These are phyloP conservation scores for Drosophila watanabei DNA, from an alignment of 1,140 invertebrate species.

Conservation along the genomic window DNA sequence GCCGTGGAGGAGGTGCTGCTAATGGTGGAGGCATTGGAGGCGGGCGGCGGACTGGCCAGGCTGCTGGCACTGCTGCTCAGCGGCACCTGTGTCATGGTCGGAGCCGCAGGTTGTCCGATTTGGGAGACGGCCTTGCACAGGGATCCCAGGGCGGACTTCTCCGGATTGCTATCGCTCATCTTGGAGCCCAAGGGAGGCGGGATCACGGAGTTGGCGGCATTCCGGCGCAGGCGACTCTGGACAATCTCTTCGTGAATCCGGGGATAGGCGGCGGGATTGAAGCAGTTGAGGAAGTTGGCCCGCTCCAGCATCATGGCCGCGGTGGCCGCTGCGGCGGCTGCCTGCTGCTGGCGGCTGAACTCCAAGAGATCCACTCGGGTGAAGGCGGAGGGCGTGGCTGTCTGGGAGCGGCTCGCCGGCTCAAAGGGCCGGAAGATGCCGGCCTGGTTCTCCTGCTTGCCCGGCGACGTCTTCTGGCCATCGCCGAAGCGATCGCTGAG, in stretches of 20 bases:
- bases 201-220: slow-evolving; percentile 42
- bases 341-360: slow-evolving; percentile 80
- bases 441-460: slow-evolving; percentile 39
- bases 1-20: slow-evolving; percentile 56
- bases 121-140: slow-evolving; percentile 88
- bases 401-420: slow-evolving; percentile 53
- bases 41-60: slow-evolving; percentile 75
- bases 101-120: slow-evolving; percentile 86
- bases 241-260: slow-evolving; percentile 84
- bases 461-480: slow-evolving; percentile 34
- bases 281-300: slow-evolving; percentile 83
- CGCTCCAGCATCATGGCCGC: slow-evolving; percentile 84
- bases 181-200: slow-evolving; percentile 48
- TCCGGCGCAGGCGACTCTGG: slow-evolving; percentile 76
- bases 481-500: slow-evolving; percentile 84
- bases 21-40: slow-evolving; percentile 76
- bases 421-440: slow-evolving; percentile 83
- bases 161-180: slow-evolving; percentile 42
- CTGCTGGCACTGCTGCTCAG: slow-evolving; percentile 55
- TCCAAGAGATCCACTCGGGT: slow-evolving; percentile 81
- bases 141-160: slow-evolving; percentile 86
- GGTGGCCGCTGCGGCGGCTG: slow-evolving; percentile 76
- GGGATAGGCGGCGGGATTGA: slow-evolving; percentile 84
- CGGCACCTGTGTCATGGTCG: slow-evolving; percentile 29
- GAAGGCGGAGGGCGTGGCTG: slow-evolving; percentile 79